Evolutionary conservation across 1,140 invertebrate genomes (phyloP), one percentile per base, ranked within the genome.

Genomic region (Diorhabda elongata): DNA sequence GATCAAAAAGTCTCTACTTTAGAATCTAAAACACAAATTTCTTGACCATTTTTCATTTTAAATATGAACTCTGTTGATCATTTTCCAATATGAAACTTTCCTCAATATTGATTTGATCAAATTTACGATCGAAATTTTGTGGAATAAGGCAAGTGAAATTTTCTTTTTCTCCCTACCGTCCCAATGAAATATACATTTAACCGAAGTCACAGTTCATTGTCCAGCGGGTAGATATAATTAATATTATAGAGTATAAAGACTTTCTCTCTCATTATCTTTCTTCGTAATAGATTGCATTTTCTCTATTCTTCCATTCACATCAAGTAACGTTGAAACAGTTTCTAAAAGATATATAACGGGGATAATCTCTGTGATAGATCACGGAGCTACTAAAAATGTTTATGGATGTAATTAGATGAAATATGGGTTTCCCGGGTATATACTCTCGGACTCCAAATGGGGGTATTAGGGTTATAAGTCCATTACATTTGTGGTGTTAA

Each of bases 321-420:
- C 47, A 52, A 52, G n/a, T n/a, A 52, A 52, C 47, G 47, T 6
- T 52, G n/a, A 52, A 52, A 52, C 47, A 52, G 47, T 52, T 52
- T 52, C 47, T 52, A n/a, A n/a, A 52, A 52, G 47, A 52, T 52
- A 52, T 8, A 52, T 52, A 52, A 52, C 47, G 6, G 47, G 47
- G 47, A 52, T 52, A 52, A 52, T 52, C 47, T 52, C 6, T n/a
- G 47, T 52, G 47, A 52, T 52, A n/a, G 6, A 52, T 52, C 47
- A 52, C 47, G n/a, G 6, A 52, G 47, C 47, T 52, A 52, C 6
- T 52, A 52, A 52, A 52, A 52, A 52, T 52, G 47, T 52, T 52
- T 52, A 52, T 52, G 47, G 47, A 52, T 52, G 47, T 52, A 52
- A 52, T 52, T 52, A 52, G 47, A 52, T 52, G n/a, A 52, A 52